A percentile compares a stretch with the other conserved stretches of the same genome.
phyloP scores from a whole-genome alignment of 2,113 vertebrate genomes.

The Hemicordylus capensis region DNA sequence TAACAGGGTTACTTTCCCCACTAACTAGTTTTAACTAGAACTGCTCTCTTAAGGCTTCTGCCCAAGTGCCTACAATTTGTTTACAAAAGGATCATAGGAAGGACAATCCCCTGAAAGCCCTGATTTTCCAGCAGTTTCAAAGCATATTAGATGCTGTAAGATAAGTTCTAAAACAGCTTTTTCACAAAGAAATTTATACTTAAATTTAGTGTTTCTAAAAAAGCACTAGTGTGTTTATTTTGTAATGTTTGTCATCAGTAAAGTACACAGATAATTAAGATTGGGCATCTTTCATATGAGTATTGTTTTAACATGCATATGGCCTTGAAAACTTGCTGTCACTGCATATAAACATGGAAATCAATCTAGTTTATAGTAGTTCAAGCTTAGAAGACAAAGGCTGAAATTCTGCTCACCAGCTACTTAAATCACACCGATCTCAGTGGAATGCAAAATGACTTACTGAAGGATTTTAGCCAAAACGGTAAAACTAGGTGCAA shows the following conservation, averaged over 20 bases:
- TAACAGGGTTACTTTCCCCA: background rate
- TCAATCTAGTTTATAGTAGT: background rate
- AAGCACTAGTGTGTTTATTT: conserved; percentile 60
- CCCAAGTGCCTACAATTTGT: conserved; percentile 23
- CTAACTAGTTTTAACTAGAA: conserved; percentile 24
- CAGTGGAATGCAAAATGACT: conserved; percentile 13
- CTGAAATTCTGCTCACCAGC: background rate
- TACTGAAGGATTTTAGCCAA: background rate
- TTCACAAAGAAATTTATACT: conserved; percentile 27
- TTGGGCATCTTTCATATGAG: background rate
- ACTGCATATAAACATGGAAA: background rate
- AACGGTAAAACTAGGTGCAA: background rate
- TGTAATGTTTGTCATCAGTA: conserved; percentile 55
- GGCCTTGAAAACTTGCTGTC: conserved; percentile 47
- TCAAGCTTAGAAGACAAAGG: background rate
- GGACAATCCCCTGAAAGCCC: conserved; percentile 45
- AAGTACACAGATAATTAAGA: background rate
- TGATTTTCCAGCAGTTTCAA: conserved; percentile 48
- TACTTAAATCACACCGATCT: background rate
- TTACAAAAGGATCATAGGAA: conserved; percentile 38
- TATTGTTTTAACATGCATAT: background rate
- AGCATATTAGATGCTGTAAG: conserved; percentile 42
- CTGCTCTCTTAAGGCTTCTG: background rate
- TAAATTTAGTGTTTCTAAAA: conserved; percentile 38
- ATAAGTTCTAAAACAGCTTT: conserved; percentile 40